phyloP scores from a whole-genome alignment of 2,888 invertebrate species.

The Eupithecia tripunctaria region DNA sequence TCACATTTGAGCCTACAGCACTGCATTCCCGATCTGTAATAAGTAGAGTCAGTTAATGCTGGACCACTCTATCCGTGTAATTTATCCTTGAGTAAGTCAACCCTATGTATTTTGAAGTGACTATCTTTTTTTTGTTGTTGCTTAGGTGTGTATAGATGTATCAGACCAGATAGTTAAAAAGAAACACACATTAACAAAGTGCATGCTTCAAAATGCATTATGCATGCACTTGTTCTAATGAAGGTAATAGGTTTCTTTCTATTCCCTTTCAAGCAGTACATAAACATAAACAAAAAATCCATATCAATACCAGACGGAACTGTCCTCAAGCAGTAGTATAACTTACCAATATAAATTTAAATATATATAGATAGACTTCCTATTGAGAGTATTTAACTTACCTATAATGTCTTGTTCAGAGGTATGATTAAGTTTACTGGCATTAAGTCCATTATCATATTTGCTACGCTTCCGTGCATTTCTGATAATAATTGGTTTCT shows the following conservation, averaged over 20 bases:
- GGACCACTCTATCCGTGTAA: neutral
- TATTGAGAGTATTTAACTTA: neutral
- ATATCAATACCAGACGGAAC: too few relatives aligned
- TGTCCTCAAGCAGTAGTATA: too few relatives aligned
- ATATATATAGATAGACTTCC: too few relatives aligned
- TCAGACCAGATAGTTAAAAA: neutral
- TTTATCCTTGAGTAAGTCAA: neutral
- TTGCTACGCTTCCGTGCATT: conserved; percentile 22
- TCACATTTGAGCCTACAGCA: conserved; percentile 57
- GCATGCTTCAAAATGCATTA: too few relatives aligned
- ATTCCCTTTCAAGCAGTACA: too few relatives aligned
- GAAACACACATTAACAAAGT: neutral
- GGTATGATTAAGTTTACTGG: neutral
- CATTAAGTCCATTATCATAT: neutral
- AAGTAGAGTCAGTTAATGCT: neutral
- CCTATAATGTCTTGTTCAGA: conserved; percentile 15
- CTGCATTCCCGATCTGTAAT: conserved; percentile 48
- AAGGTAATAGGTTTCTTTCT: too few relatives aligned
- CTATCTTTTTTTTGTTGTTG: neutral
- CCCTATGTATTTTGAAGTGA: too few relatives aligned
- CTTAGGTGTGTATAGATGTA: too few relatives aligned
- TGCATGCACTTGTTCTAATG: too few relatives aligned
- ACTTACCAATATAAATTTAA: too few relatives aligned
- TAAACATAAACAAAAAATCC: too few relatives aligned
- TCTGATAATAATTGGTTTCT: conserved; percentile 20